Evolutionary conservation across 2,113 vertebrate species (phyloP), one percentile per base, ranked within the genome.

Genomic region (Actinemys pallida): DNA sequence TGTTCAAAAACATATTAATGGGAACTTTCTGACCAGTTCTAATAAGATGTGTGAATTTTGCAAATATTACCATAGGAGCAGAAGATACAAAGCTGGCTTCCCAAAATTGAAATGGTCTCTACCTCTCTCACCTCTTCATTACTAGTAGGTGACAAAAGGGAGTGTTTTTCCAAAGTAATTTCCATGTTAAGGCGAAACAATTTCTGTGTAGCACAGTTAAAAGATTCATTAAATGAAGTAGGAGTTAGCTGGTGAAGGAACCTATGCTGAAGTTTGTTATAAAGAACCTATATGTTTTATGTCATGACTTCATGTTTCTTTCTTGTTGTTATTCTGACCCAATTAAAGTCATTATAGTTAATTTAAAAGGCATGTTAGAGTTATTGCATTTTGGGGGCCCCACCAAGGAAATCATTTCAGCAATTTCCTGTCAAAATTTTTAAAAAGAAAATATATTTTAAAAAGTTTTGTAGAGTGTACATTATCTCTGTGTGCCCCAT

Each of bases 351-450:
- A 49, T 29, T 17, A 12, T 47, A 49, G 29, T 52, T 25, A 35
- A 81, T 52, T 52, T 81, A 52, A 52, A 80, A 52, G 9, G 5
- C 17, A 52, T 22, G 10, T 81, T 81, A 90, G 75, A 53, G 69
- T n/a, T n/a, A 35, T 47, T 59, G 54, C 1, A 35, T 47, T 49
- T 50, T 86, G 90, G 91, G 50, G 90, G 52, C 25, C 3, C 8
- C 39, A 42, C 81, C 10, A n/a, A 89, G 76, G 76, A 94, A 81
- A 89, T 8, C 5, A 6, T 31, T 24, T 17, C 16, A 6, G 79
- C 86, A 91, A 53, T 1, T 2, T 0, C 17, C 5, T 4, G 31
- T 10, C 53, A 10, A 53, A 11, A 72, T 5, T 22, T 78, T 10
- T 16, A 90, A 93, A 31, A 2, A 76, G 69, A 56, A 87, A 80